Percentiles rank a stretch among this genome's conserved stretches.
Conservation (phyloP, 2,888 invertebrate species). For the Lithodes maja region DNA sequence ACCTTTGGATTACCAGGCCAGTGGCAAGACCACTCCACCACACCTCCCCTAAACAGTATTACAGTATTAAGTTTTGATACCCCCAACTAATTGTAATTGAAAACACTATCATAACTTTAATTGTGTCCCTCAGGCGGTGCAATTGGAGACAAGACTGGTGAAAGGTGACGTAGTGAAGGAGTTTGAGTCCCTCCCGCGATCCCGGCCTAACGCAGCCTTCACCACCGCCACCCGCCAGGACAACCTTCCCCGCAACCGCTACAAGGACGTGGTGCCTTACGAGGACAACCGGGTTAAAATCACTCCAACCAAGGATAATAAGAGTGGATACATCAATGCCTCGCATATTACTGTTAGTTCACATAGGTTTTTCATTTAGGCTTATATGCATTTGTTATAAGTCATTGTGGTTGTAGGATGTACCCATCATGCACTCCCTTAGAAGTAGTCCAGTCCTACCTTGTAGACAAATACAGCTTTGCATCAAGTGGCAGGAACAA, state of each 20-base stretch:
- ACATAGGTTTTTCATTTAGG: background rate
- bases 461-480: background rate
- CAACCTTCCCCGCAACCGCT: conserved; percentile 78
- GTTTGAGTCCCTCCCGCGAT: conserved; percentile 88
- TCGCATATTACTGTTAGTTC: conserved; percentile 86
- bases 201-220: conserved; percentile 82
- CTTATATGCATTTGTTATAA: too few relatives aligned
- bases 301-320: conserved; percentile 87
- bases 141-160: conserved; percentile 72
- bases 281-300: conserved; percentile 91
- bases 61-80: too few relatives aligned
- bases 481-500: background rate
- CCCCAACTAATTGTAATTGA: too few relatives aligned
- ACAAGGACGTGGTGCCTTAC: conserved; percentile 88
- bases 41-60: too few relatives aligned
- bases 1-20: too few relatives aligned
- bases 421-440: background rate
- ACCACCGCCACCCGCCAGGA: conserved; percentile 84
- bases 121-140: conserved; percentile 67
- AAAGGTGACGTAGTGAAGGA: conserved; percentile 80
- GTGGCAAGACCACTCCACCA: too few relatives aligned
- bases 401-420: background rate
- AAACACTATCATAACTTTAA: too few relatives aligned
- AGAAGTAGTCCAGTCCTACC: background rate
- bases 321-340: conserved; percentile 93